Evolutionary conservation across 2,113 vertebrate genomes (phyloP).

Genomic region (Galeopterus variegatus): DNA sequence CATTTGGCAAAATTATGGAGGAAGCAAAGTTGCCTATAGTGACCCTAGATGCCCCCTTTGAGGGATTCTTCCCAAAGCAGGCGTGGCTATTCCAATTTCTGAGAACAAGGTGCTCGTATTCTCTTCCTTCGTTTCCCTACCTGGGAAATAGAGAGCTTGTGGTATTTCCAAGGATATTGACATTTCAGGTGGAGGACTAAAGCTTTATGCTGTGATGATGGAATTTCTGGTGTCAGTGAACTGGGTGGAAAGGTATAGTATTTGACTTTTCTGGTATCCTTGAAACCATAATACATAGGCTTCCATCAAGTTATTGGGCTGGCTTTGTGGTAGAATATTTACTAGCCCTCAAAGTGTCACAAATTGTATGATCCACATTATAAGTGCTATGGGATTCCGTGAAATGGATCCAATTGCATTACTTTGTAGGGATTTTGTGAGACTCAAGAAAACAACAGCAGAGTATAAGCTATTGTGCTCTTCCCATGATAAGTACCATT

Average conservation of each 20-base stretch:
- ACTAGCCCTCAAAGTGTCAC: not conserved
- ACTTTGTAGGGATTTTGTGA: slow-evolving; percentile 37
- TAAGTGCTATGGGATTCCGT: not conserved
- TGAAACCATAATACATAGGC: not conserved
- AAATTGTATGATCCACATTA: not conserved
- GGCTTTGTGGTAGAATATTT: not conserved
- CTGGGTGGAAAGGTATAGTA: slow-evolving; percentile 29
- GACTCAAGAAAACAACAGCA: not conserved
- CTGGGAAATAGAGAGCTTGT: not conserved
- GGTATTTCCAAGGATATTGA: slow-evolving; percentile 2
- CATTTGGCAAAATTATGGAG: slow-evolving; percentile 30
- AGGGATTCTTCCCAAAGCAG: not conserved
- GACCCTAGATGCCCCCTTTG: not conserved
- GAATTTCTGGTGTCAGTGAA: slow-evolving; percentile 53
- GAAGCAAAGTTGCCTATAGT: not conserved
- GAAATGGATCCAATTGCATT: not conserved
- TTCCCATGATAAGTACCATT: not conserved
- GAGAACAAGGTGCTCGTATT: not conserved
- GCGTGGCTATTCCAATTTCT: not conserved
- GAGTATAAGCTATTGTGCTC: slow-evolving; percentile 1
- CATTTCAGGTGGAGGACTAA: not conserved
- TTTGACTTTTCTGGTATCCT: slow-evolving; percentile 43
- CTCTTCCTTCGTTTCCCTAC: not conserved
- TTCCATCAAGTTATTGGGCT: slow-evolving; percentile 3
- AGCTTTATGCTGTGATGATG: slow-evolving; percentile 4